These are phyloP conservation scores for Geotrupes spiniger DNA, from an alignment of 2,888 invertebrate species.

Conservation along the genomic window DNA sequence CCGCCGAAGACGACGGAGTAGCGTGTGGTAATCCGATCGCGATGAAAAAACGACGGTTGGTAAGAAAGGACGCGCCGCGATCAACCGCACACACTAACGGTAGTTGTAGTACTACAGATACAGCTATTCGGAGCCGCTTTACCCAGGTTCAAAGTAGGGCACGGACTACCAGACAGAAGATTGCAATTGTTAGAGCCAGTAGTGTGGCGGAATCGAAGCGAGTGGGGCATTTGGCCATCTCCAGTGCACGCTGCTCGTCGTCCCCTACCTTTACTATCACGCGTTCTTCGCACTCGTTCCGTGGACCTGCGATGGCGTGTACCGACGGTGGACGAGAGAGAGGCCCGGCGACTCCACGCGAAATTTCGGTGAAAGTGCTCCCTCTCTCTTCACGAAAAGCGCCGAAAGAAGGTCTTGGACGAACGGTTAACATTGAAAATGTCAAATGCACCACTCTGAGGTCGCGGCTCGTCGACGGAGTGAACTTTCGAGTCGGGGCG, in stretches of 20 bases:
- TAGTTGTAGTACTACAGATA: constrained; percentile 51
- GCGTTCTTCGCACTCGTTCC: not conserved
- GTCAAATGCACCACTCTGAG: not conserved
- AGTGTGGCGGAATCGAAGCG: constrained; percentile 25
- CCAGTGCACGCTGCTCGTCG: constrained; percentile 2
- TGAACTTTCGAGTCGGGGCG: too few species aligned
- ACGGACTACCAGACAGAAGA: constrained; percentile 43
- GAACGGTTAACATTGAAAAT: constrained; percentile 1
- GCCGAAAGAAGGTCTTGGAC: constrained; percentile 2
- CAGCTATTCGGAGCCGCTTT: constrained; percentile 44
- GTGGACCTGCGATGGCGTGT: not conserved
- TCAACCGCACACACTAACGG: constrained; percentile 47
- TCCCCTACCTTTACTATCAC: not conserved
- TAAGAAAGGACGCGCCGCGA: constrained; percentile 31
- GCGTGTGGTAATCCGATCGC: constrained; percentile 1
- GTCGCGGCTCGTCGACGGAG: too few species aligned
- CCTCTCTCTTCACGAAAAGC: not conserved
- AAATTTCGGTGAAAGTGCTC: not conserved
- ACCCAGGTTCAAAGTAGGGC: constrained; percentile 52
- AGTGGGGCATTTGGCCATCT: constrained; percentile 19
- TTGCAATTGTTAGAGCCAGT: constrained; percentile 38
- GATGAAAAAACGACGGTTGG: constrained; percentile 16
- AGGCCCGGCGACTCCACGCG: too few species aligned
- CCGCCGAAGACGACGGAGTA: not conserved
- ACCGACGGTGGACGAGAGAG: too few species aligned